These are phyloP conservation scores for Grallaria varia DNA, from an alignment of 2,113 vertebrate species.

Conservation along the genomic window DNA sequence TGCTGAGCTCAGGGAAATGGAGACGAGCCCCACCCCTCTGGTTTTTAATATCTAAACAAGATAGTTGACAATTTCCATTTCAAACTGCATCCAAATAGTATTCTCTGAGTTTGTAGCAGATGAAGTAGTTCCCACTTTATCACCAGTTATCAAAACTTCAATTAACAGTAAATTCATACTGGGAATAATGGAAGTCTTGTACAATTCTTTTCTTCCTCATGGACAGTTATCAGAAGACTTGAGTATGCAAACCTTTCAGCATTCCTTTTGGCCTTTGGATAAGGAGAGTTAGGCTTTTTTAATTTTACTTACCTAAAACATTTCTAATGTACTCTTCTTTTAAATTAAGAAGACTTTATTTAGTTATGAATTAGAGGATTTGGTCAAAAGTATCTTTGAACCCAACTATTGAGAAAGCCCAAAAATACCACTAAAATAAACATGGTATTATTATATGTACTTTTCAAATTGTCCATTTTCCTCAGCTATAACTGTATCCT, in stretches of 20 bases:
- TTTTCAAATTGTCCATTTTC: slow-evolving; percentile 17
- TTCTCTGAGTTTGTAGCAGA: neutral
- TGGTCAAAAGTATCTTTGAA: neutral
- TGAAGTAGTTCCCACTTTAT: neutral
- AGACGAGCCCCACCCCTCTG: neutral
- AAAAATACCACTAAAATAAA: neutral
- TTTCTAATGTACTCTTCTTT: neutral
- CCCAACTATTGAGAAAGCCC: neutral
- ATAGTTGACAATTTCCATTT: neutral
- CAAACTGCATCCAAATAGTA: neutral
- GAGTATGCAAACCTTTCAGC: neutral
- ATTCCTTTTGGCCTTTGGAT: neutral
- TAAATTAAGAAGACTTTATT: neutral
- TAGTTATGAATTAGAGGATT: neutral
- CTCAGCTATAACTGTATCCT: slow-evolving; percentile 41
- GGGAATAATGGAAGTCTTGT: neutral
- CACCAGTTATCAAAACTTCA: neutral
- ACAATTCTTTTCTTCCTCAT: neutral
- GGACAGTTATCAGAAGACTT: neutral
- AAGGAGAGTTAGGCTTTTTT: neutral
- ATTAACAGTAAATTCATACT: neutral
- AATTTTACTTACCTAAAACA: neutral
- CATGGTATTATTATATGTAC: neutral
- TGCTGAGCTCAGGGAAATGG: neutral
- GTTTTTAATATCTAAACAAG: slow-evolving; percentile 38